Base-by-base conservation (phyloP, 2,888 invertebrate genomes). In the Catocala fraxini region DNA sequence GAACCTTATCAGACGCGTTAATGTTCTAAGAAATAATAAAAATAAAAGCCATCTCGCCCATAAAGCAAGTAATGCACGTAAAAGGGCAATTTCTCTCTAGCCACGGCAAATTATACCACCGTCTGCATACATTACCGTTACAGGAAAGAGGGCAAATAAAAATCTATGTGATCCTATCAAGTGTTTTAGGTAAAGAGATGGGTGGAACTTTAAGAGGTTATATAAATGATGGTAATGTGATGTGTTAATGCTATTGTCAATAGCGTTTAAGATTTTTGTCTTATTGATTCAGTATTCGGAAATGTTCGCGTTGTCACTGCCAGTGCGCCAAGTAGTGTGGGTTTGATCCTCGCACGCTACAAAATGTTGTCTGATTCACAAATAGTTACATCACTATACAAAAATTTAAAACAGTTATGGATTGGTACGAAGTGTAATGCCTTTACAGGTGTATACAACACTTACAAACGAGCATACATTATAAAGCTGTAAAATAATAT, bases 81-180 rank as follows among this genome's bases (percentile, higher is more conserved):
- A 68, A 66, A 61, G 52, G 59, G 68, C 74, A 56, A 74, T 74
- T 70, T 65, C 63, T 68, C 62, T 70, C 68, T 56, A 72, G 51
- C 61, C 56, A 42, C 54, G 56, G 77, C 75, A 83, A 80, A 83
- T 83, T 82, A 77, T 81, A 70, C 80, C 48, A 70, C 61, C 69
- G 66, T 73, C 76, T 70, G 77, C 77, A 81, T 81, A 79, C 68
- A 79, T 78, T 82, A 82, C 68, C 59, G 59, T 58, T 61, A 59
- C 65, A 68, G 65, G 70, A 68, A 76, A 34, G 25, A 43, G 45
- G 42, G 53, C 45, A 77, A 80, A 80, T 80, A 80, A 82, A 82
- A 81, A 65, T 68, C 59, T 62, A 65, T 59, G 62, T 49, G 57
- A 54, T 63, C 57, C 39, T 49, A 63, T 63, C 57, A 57, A 62